Conservation (phyloP, 1,140 invertebrate genomes). For the Trichonephila clavipes region DNA sequence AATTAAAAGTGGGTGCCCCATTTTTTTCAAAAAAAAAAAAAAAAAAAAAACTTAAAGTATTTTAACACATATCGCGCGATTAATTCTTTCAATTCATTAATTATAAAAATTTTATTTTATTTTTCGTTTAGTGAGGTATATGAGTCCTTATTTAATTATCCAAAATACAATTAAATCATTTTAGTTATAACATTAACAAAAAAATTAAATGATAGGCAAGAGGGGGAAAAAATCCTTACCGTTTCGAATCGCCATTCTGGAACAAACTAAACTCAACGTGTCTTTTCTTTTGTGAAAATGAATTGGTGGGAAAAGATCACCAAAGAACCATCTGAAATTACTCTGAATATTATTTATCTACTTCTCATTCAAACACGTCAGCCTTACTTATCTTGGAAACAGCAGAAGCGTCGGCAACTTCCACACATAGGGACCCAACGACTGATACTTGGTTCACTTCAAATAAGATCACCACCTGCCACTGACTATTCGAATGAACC, state of each 20-base stretch:
- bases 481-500: no score
- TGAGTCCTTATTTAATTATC: no score
- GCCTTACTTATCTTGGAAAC: conserved; percentile 2
- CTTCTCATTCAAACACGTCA: conserved; percentile 46
- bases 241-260: neutral
- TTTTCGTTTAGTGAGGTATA: no score
- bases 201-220: neutral
- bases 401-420: neutral
- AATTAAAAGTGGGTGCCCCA: no score
- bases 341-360: conserved; percentile 12
- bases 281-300: neutral
- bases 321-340: conserved; percentile 7
- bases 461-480: no score
- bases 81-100: no score
- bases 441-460: neutral
- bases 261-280: neutral
- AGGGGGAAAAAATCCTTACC: neutral
- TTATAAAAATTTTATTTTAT: no score
- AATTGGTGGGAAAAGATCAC: conserved; percentile 13
- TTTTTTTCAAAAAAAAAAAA: no score
- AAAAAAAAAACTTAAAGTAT: neutral
- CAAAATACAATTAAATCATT: no score
- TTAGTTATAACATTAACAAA: neutral
- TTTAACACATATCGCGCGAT: no score
- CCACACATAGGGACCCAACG: neutral